Conservation (phyloP, 2,113 vertebrate species). For the Falco punctatus region DNA sequence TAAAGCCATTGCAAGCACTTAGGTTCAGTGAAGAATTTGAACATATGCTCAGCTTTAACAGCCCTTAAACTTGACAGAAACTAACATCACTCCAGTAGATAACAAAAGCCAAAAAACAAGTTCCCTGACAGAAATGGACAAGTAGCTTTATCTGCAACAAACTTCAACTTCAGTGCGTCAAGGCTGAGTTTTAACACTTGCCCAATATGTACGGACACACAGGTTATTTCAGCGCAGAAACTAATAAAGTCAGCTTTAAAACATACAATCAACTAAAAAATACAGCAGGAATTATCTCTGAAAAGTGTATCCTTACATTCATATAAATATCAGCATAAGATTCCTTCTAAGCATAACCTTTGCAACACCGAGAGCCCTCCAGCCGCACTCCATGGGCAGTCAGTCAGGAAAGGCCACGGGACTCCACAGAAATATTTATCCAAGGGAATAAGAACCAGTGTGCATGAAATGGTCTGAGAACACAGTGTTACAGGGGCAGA, state of each 20-base stretch:
- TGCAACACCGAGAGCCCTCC: rapidly evolving
- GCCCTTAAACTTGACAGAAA: background rate
- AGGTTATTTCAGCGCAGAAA: background rate
- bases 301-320: rapidly evolving
- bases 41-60: background rate
- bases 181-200: background rate
- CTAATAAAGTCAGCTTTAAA: background rate
- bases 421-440: rapidly evolving
- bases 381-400: rapidly evolving
- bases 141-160: background rate
- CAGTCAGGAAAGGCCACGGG: rapidly evolving
- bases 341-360: rapidly evolving
- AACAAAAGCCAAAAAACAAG: background rate
- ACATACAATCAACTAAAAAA: rapidly evolving
- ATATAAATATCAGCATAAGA: rapidly evolving
- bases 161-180: background rate
- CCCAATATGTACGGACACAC: background rate
- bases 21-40: background rate
- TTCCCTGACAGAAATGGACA: rapidly evolving
- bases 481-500: rapidly evolving
- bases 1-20: background rate
- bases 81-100: background rate
- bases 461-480: rapidly evolving
- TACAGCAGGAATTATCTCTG: rapidly evolving
- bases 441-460: rapidly evolving